phyloP scores from a whole-genome alignment of 2,797 vertebrate genomes.

The Typhlichthys eigenmanni region DNA sequence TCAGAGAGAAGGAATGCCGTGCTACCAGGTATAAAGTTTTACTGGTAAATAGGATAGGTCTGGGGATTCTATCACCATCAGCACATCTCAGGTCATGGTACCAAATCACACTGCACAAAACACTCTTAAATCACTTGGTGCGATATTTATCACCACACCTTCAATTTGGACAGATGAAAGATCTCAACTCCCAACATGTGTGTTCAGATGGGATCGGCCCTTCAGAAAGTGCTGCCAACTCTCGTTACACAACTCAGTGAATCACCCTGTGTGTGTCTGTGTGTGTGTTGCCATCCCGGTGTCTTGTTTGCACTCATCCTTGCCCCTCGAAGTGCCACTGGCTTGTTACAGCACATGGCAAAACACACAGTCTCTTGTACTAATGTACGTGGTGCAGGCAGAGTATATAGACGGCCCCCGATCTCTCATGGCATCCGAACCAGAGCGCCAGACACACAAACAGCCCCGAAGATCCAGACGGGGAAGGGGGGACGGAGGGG shows the following conservation, averaged over 20 bases:
- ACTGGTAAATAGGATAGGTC: conserved; percentile 15
- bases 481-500: conserved; percentile 34
- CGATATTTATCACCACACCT: conserved; percentile 29
- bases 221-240: conserved; percentile 29
- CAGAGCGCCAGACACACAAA: conserved; percentile 53
- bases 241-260: conserved; percentile 29
- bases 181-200: conserved; percentile 26
- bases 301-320: conserved; percentile 50
- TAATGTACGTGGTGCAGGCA: conserved; percentile 23
- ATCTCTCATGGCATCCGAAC: conserved; percentile 50
- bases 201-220: conserved; percentile 34
- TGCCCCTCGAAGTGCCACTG: conserved; percentile 40
- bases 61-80: conserved; percentile 27
- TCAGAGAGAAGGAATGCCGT: conserved; percentile 16
- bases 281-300: conserved; percentile 54
- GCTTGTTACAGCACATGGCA: conserved; percentile 42
- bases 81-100: conserved; percentile 14
- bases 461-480: conserved; percentile 36
- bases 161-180: conserved; percentile 34
- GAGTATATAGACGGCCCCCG: conserved; percentile 48
- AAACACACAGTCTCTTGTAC: conserved; percentile 40
- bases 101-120: conserved; percentile 24
- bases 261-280: conserved; percentile 42
- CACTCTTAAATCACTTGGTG: conserved; percentile 39
- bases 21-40: conserved; percentile 17